Evolutionary conservation across 2,888 invertebrate genomes (phyloP).

Genomic region (Calameuta filiformis): DNA sequence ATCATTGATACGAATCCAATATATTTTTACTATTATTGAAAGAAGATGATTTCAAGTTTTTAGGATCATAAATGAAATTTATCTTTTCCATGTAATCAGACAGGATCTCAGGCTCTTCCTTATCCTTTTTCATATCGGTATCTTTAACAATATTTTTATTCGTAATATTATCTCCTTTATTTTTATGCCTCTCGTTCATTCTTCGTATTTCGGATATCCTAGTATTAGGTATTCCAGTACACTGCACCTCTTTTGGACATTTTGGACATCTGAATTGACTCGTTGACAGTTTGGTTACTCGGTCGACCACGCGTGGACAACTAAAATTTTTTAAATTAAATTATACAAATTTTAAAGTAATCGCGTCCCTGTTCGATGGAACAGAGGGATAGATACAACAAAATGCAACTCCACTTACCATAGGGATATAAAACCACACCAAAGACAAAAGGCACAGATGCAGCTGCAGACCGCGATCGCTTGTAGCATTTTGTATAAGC

Average conservation of each 20-base stretch:
- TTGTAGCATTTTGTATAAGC: background rate
- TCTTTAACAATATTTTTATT: no score
- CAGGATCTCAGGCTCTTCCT: no score
- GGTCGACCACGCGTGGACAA: background rate
- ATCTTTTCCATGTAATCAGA: no score
- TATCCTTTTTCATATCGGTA: no score
- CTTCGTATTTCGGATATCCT: background rate
- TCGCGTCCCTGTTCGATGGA: background rate
- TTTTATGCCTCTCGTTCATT: background rate
- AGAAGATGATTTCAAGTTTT: background rate
- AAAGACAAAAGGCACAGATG: slow-evolving; percentile 1
- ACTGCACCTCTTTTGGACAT: background rate
- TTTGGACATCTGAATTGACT: background rate
- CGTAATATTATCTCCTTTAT: no score
- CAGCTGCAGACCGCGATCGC: background rate
- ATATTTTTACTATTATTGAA: background rate
- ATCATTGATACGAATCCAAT: background rate
- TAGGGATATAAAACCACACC: background rate
- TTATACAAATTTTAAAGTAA: background rate
- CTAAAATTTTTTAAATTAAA: background rate
- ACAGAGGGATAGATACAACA: background rate
- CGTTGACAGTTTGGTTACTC: background rate
- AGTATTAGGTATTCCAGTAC: background rate
- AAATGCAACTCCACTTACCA: background rate
- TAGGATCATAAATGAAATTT: no score